Conservation (phyloP, 2,888 invertebrate genomes). For the Siphlonurus alternatus region DNA sequence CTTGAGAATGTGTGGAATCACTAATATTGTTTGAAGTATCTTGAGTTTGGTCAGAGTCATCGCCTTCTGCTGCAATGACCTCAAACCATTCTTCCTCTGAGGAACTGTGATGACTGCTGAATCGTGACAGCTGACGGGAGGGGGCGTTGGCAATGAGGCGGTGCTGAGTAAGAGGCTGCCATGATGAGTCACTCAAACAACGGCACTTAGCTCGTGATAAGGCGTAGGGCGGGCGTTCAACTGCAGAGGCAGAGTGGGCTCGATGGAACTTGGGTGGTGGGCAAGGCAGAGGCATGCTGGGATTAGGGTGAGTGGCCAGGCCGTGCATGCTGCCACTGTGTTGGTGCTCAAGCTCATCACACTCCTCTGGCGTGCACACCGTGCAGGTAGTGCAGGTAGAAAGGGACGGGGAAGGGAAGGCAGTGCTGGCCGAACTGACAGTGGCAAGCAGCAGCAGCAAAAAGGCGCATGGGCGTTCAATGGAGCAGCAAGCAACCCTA, state of each 20-base stretch:
- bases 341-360: neutral
- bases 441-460: neutral
- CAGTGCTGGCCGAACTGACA: neutral
- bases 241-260: neutral
- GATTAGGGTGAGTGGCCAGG: neutral
- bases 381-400: neutral
- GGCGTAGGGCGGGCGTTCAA: neutral
- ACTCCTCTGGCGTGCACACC: neutral
- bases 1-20: too few relatives aligned
- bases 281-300: neutral
- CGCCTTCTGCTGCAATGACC: constrained; percentile 18
- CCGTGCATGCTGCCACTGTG: neutral
- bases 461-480: neutral
- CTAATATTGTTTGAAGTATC: too few relatives aligned
- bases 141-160: neutral
- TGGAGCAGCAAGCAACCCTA: constrained; percentile 28
- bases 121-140: constrained; percentile 17
- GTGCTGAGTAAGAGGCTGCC: neutral
- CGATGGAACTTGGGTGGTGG: neutral
- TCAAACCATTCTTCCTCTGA: constrained; percentile 32
- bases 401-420: neutral
- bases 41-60: neutral
- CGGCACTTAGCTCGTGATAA: neutral
- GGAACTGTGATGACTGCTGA: constrained; percentile 30
- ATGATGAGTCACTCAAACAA: neutral